Evolutionary conservation across 2,797 vertebrate genomes (phyloP), one percentile per base, ranked within the genome.

Genomic region (Acomys russatus): DNA sequence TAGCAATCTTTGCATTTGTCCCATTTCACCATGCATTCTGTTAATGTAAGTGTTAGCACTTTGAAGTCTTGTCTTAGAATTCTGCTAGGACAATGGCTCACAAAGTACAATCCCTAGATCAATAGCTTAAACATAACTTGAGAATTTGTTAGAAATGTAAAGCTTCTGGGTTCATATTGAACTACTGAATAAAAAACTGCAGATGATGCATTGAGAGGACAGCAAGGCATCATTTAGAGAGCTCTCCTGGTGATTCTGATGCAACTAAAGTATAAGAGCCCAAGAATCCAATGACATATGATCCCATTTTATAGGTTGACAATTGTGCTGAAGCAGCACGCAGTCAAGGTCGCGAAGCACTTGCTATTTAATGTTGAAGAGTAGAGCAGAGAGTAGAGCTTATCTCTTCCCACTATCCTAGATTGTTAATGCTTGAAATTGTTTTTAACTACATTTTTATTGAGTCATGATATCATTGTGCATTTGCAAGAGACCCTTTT

Each of bases 131-230:
- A 11, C 14, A 38, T 35, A 71, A 73, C 17, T 17, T 77, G 18
- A 59, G 8, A 86, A 88, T 71, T 91, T 44, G 6, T 61, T 91
- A 94, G 83, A 66, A 92, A 92, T 88, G 12, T 35, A 51, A 9
- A 85, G 33, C 78, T 71, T 71, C 54, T 88, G 54, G 6, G 78
- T 54, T 88, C n/a, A 79, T 70, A 2, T 64, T 68, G 28, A 91
- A 30, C 71, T 86, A 61, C 76, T 90, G 68, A 93, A 74, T 91
- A 56, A 83, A 63, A 90, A 94, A 56, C 35, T n/a, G 8, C 25
- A 33, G 9, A 33, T 84, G 12, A 3, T 4, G 28, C 28, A 4
- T 8, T 38, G 1, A 74, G 33, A 12, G 35, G 22, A 91, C 9
- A 68, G 28, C 77, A 85, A 35, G 90, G 12, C 9, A 4, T 84